These are phyloP conservation scores for Aspiorhynchus laticeps DNA, from an alignment of 2,113 vertebrate species.

Conservation along the genomic window DNA sequence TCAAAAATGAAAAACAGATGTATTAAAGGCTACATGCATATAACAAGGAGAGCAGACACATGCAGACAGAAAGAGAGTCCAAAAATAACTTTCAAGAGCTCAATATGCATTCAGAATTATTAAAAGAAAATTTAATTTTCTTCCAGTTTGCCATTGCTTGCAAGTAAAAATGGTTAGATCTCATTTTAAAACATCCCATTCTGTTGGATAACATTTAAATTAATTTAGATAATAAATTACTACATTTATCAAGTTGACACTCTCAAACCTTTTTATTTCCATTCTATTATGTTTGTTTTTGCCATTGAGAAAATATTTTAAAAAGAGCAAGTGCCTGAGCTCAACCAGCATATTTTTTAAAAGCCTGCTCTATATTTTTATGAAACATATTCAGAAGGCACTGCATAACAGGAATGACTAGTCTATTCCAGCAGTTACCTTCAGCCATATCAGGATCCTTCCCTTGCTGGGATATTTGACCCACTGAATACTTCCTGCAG, in stretches of 20 bases:
- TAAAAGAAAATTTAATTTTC: no score
- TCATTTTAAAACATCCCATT: no score
- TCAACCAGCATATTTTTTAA: not conserved
- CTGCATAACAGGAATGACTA: not conserved
- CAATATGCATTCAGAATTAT: not conserved
- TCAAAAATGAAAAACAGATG: not conserved
- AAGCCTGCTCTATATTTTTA: not conserved
- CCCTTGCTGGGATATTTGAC: no score
- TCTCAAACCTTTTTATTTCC: no score
- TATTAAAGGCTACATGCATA: not conserved
- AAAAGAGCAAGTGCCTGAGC: not conserved
- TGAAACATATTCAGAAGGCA: not conserved
- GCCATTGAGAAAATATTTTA: no score
- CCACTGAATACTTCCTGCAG: slow-evolving; percentile 61
- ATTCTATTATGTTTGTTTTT: no score
- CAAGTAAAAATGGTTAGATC: not conserved
- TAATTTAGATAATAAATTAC: no score
- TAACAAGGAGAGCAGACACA: not conserved
- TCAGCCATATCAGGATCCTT: slow-evolving; percentile 66
- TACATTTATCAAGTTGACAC: no score
- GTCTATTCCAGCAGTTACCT: slow-evolving; percentile 58
- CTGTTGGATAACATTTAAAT: no score
- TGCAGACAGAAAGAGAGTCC: not conserved
- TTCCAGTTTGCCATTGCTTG: not conserved
- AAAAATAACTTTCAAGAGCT: not conserved